A percentile compares a stretch with the other conserved stretches of the same genome.
phyloP scores from a whole-genome alignment of 30 jellyfish, hydroid and myxozoan genomes.

The Cassiopea andromeda region DNA sequence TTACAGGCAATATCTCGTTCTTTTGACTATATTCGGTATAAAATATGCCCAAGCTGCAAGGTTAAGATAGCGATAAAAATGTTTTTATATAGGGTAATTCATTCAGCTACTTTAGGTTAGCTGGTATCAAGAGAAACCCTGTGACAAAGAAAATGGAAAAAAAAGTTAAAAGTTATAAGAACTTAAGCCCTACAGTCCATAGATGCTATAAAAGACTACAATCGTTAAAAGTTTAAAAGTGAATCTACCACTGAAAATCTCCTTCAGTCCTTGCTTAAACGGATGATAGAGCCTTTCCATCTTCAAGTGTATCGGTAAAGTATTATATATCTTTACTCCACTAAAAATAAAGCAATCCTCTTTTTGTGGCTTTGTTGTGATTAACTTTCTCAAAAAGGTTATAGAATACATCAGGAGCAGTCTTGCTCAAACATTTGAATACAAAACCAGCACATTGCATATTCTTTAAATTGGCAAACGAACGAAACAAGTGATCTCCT shows the following conservation, averaged over 20 bases:
- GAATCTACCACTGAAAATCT: too few species aligned
- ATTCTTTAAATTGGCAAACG: slow-evolving; percentile 67
- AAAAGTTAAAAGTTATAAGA: neutral
- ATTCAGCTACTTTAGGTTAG: neutral
- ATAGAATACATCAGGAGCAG: slow-evolving; percentile 72
- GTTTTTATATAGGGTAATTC: slow-evolving; percentile 9
- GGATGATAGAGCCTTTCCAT: neutral
- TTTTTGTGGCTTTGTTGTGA: slow-evolving; percentile 33
- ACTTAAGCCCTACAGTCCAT: too few species aligned
- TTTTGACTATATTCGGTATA: too few species aligned
- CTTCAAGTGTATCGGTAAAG: neutral
- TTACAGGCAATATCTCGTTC: too few species aligned
- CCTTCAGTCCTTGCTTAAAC: neutral
- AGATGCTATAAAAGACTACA: too few species aligned
- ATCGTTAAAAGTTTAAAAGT: too few species aligned
- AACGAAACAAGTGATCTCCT: slow-evolving; percentile 57
- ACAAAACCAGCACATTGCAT: slow-evolving; percentile 75
- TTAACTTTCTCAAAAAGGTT: slow-evolving; percentile 56
- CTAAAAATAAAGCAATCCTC: neutral
- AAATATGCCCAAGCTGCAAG: too few species aligned
- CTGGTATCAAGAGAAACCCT: slow-evolving; percentile 15
- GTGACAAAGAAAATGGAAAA: neutral
- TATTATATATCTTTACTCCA: neutral
- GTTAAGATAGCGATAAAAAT: too few species aligned
- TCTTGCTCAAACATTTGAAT: slow-evolving; percentile 53